phyloP scores from a whole-genome alignment of 2,888 invertebrate genomes.

The Pogonocherus hispidulus region DNA sequence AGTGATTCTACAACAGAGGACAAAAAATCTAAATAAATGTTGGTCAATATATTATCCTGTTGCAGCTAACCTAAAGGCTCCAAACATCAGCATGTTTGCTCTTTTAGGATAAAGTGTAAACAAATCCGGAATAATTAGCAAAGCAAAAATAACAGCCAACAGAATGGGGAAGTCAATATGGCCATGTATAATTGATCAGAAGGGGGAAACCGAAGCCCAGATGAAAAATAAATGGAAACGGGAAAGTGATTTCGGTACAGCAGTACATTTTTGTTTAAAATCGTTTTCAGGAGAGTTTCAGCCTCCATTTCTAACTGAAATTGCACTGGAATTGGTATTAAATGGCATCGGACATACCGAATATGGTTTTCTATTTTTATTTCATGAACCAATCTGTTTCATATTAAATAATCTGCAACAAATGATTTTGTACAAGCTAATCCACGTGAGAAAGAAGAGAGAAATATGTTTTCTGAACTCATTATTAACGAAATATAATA shows the following conservation, averaged over 20 bases:
- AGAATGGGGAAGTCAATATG: background rate
- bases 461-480: no score
- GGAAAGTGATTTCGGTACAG: constrained; percentile 2
- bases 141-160: background rate
- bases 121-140: background rate
- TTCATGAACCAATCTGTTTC: background rate
- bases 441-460: no score
- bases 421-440: background rate
- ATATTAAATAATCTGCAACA: background rate
- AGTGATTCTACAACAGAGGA: no score
- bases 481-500: no score
- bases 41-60: background rate
- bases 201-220: constrained; percentile 2
- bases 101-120: background rate
- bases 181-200: background rate
- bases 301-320: background rate
- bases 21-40: background rate
- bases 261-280: background rate
- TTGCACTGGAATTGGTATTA: background rate
- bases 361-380: background rate
- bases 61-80: background rate
- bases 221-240: constrained; percentile 4
- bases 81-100: background rate
- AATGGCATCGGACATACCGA: background rate
- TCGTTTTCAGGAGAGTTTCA: background rate